phyloP scores from a whole-genome alignment of 2,113 vertebrate species.

The Equus quagga region DNA sequence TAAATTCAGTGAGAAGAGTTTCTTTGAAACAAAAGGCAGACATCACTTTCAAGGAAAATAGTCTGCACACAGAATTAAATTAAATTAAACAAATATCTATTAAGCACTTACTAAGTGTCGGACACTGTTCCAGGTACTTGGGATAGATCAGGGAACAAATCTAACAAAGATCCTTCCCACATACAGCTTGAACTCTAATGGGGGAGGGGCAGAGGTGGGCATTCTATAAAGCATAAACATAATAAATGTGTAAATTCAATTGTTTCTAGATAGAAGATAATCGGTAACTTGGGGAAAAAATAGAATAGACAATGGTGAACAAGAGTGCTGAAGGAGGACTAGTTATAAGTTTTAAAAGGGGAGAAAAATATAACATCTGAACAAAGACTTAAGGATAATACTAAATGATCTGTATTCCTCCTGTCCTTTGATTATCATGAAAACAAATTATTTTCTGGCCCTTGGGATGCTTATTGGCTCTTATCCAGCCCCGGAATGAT shows the following conservation, averaged over 20 bases:
- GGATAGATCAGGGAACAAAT: neutral
- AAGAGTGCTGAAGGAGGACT: neutral
- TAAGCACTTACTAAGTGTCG: neutral
- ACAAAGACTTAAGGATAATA: neutral
- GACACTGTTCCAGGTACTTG: neutral
- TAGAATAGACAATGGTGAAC: neutral
- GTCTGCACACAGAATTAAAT: neutral
- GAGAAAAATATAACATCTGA: neutral
- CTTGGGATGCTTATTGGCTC: neutral
- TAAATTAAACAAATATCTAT: neutral
- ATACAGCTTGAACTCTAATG: neutral
- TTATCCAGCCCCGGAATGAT: neutral
- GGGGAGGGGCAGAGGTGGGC: neutral
- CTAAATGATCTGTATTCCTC: neutral
- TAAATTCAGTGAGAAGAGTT: neutral
- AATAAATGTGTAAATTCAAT: neutral
- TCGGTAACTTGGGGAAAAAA: neutral
- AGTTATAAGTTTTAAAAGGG: neutral
- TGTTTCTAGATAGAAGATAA: neutral
- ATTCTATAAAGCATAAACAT: neutral
- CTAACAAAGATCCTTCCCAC: neutral
- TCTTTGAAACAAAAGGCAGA: neutral
- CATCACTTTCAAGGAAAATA: neutral
- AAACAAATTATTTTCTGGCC: slow-evolving; percentile 15
- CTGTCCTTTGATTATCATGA: neutral